These are phyloP conservation scores for Staurois parvus DNA, from an alignment of 2,797 vertebrate species.

Conservation along the genomic window DNA sequence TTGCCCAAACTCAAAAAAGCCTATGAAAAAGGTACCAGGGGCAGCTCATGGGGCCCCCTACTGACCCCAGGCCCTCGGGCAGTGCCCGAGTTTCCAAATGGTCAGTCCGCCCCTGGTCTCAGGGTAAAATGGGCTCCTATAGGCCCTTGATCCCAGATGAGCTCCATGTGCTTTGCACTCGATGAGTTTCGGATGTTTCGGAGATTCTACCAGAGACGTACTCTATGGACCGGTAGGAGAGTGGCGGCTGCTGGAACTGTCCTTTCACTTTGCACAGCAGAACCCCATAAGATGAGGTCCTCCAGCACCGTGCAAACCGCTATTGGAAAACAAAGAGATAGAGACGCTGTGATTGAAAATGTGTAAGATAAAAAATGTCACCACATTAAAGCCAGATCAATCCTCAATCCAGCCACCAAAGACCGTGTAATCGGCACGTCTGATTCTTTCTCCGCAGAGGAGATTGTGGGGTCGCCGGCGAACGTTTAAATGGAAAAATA, in stretches of 20 bases:
- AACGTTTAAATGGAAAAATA: constrained; percentile 20
- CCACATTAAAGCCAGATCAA: not conserved
- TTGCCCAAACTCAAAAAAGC: too few species aligned
- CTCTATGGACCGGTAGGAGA: too few species aligned
- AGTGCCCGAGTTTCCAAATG: too few species aligned
- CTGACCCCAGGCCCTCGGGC: too few species aligned
- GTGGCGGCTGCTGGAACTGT: too few species aligned
- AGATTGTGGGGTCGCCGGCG: not conserved
- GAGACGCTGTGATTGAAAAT: constrained; percentile 13
- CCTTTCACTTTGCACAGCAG: not conserved
- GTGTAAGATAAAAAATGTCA: constrained; percentile 18
- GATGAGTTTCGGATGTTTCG: not conserved
- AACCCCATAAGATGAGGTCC: not conserved
- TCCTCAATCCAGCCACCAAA: not conserved
- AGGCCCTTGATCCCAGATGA: too few species aligned
- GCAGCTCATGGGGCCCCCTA: too few species aligned
- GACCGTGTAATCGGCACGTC: not conserved
- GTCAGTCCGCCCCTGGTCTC: too few species aligned
- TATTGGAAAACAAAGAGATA: not conserved
- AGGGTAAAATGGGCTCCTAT: not conserved
- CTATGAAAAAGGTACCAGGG: too few species aligned
- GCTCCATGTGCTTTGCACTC: too few species aligned
- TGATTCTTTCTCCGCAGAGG: not conserved
- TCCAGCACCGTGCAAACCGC: not conserved
- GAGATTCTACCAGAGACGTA: not conserved